phyloP scores from a whole-genome alignment of 2,113 vertebrate genomes.

The Passer montanus region DNA sequence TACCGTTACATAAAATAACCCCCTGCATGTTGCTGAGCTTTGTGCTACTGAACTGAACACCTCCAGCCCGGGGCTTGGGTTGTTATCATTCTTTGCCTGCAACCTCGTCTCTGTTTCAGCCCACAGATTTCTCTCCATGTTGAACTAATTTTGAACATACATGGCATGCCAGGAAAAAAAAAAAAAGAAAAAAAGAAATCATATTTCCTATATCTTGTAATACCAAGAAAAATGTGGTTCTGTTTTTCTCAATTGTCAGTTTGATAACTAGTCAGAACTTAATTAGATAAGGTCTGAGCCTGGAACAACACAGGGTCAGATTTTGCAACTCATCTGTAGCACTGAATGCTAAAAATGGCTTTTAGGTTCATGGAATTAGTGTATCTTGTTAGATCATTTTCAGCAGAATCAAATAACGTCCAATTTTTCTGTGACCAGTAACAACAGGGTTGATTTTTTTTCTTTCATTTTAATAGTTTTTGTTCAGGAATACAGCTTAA shows the following conservation, averaged over 20 bases:
- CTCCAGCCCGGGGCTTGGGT: not conserved
- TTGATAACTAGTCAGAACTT: not conserved
- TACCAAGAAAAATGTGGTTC: not conserved
- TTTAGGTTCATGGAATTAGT: not conserved
- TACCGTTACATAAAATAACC: not conserved
- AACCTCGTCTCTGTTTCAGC: not conserved
- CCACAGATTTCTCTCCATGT: not conserved
- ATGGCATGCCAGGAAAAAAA: not conserved
- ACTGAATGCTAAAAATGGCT: not conserved
- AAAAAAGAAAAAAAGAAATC: not conserved
- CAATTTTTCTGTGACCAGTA: not conserved
- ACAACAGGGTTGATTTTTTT: not conserved
- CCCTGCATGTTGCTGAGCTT: not conserved
- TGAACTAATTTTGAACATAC: not conserved
- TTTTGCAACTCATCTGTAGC: slow-evolving; percentile 3
- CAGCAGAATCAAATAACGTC: not conserved
- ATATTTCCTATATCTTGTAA: not conserved
- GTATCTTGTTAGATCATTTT: not conserved
- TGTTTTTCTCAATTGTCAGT: not conserved
- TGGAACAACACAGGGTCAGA: not conserved
- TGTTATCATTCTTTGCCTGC: not conserved
- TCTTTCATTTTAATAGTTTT: not conserved
- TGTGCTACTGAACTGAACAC: not conserved
- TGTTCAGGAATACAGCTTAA: not conserved
- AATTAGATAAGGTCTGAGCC: not conserved